phyloP scores from a whole-genome alignment of 2,113 vertebrate genomes.

The Struthio camelus region DNA sequence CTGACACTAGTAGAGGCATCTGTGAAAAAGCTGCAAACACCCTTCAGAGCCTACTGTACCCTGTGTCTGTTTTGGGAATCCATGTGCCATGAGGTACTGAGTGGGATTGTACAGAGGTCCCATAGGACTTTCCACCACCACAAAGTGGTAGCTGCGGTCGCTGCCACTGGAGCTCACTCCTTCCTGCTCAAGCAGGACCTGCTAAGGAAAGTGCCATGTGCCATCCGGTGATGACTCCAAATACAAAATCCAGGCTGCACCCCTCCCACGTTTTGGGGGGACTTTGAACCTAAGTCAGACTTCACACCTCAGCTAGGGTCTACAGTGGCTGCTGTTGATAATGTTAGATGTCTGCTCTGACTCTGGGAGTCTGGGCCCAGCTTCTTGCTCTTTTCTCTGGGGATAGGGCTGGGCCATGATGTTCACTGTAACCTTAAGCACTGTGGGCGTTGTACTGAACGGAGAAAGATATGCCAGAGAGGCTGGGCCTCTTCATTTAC shows the following conservation, averaged over 20 bases:
- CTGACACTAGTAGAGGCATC: conserved; percentile 37
- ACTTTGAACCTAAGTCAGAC: not conserved
- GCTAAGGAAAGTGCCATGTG: fast-evolving
- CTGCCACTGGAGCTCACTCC: not conserved
- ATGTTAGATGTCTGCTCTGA: not conserved
- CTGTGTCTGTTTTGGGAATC: not conserved
- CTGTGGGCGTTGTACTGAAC: not conserved
- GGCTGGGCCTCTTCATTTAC: not conserved
- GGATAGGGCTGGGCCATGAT: not conserved
- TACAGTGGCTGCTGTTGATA: not conserved
- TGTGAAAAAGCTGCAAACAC: conserved; percentile 31
- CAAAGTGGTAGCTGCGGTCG: not conserved
- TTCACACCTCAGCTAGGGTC: not conserved
- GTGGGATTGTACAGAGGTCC: not conserved
- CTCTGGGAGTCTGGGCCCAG: not conserved
- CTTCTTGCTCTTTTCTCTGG: not conserved
- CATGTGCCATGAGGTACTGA: not conserved
- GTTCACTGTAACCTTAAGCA: not conserved
- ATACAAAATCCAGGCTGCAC: not conserved
- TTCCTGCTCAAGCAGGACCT: not conserved
- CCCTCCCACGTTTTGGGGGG: not conserved
- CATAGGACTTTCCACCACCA: not conserved
- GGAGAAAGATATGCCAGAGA: not conserved
- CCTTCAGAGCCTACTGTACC: not conserved
- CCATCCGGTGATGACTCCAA: not conserved